These are phyloP conservation scores for Steinernema scapterisci DNA, from an alignment of 2,888 invertebrate genomes.

Conservation along the genomic window DNA sequence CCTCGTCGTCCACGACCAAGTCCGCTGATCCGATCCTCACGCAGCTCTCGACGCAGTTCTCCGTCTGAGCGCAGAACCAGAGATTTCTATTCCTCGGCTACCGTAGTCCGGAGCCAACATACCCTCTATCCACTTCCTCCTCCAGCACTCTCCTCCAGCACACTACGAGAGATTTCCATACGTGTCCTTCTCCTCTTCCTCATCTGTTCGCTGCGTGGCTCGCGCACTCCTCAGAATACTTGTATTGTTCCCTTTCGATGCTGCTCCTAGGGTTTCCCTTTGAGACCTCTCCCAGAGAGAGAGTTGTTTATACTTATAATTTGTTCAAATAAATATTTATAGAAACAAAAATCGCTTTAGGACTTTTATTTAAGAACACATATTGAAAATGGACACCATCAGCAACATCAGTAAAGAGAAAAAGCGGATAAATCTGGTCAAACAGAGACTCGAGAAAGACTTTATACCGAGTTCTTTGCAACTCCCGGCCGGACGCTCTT, in stretches of 20 bases:
- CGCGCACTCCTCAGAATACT: conserved; percentile 4
- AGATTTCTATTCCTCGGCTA: not conserved
- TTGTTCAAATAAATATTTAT: not conserved
- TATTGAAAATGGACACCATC: no score
- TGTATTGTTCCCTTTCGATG: not conserved
- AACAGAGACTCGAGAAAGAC: no score
- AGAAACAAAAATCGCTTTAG: not conserved
- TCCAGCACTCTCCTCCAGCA: not conserved
- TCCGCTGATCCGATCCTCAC: conserved; percentile 19
- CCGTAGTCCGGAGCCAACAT: not conserved
- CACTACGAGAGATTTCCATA: not conserved
- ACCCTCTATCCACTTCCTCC: not conserved
- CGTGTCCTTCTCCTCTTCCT: not conserved
- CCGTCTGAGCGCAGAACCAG: not conserved
- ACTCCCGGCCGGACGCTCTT: no score
- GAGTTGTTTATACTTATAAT: not conserved
- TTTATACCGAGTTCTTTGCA: no score
- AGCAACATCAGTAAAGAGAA: no score
- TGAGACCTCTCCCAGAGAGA: no score
- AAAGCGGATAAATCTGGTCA: no score
- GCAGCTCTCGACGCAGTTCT: conserved; percentile 27
- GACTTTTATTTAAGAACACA: no score
- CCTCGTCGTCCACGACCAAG: conserved; percentile 19
- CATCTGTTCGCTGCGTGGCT: not conserved
- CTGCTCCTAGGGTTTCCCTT: not conserved